phyloP scores from a whole-genome alignment of 2,113 vertebrate genomes.

The Myxocyprinus asiaticus region DNA sequence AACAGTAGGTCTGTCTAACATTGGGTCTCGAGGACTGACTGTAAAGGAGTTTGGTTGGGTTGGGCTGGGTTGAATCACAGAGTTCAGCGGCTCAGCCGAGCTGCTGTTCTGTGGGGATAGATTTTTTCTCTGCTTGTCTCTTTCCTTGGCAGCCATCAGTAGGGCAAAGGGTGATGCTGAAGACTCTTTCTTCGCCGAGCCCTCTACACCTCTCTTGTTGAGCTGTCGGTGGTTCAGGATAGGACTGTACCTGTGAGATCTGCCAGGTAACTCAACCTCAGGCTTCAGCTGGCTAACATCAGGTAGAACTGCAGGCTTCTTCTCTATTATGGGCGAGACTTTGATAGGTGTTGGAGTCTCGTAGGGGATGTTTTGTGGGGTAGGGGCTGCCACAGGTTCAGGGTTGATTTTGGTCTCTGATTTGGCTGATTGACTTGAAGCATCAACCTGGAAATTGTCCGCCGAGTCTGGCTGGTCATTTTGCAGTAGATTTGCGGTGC shows the following conservation, averaged over 20 bases:
- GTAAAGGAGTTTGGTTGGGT: constrained; percentile 75
- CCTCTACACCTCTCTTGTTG: constrained; percentile 69
- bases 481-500: constrained; percentile 47
- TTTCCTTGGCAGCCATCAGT: constrained; percentile 85
- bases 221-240: constrained; percentile 68
- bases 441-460: constrained; percentile 44
- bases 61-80: constrained; percentile 69
- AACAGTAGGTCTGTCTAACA: constrained; percentile 37
- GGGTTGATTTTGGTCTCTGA: constrained; percentile 30
- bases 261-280: constrained; percentile 33
- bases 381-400: constrained; percentile 5
- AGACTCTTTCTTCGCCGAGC: constrained; percentile 47
- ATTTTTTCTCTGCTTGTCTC: constrained; percentile 77
- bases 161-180: constrained; percentile 85
- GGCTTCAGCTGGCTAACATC: constrained; percentile 44
- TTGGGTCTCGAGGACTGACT: constrained; percentile 67
- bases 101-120: constrained; percentile 59
- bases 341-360: not conserved
- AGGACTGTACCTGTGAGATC: constrained; percentile 58
- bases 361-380: constrained; percentile 42
- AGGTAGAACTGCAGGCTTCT: not conserved
- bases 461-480: constrained; percentile 55
- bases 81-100: constrained; percentile 40
- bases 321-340: constrained; percentile 53
- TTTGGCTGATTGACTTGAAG: constrained; percentile 37